phyloP scores from a whole-genome alignment of 2,797 vertebrate species.

The Bucorvus abyssinicus region DNA sequence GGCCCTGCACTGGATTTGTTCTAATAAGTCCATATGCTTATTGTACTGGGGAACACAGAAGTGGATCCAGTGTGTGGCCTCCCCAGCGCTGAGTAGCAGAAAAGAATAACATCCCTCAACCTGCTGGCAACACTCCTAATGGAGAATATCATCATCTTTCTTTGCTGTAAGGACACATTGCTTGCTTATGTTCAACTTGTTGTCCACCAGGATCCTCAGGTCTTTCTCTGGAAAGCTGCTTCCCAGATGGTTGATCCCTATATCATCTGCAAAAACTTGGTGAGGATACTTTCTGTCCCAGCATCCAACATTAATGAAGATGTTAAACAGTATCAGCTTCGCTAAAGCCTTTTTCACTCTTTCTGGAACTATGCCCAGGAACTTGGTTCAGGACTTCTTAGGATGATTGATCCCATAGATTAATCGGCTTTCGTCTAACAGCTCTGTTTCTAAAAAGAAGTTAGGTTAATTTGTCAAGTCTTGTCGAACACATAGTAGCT shows the following conservation, averaged over 20 bases:
- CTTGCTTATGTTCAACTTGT: neutral
- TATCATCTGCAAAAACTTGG: neutral
- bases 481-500: neutral
- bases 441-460: neutral
- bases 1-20: neutral
- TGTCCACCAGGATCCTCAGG: neutral
- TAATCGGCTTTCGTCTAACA: neutral
- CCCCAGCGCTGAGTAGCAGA: neutral
- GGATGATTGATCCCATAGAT: neutral
- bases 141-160: neutral
- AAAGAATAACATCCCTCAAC: neutral
- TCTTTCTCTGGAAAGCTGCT: neutral
- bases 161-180: neutral
- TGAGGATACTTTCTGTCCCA: neutral
- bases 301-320: neutral
- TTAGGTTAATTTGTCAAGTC: neutral
- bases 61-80: neutral
- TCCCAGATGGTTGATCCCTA: neutral
- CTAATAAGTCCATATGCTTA: accelerated
- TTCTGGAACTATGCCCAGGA: neutral
- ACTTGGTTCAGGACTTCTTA: neutral
- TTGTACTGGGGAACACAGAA: neutral
- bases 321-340: neutral
- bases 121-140: neutral
- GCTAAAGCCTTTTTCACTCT: neutral